Evolutionary conservation across 2,113 vertebrate genomes (phyloP), one percentile per base, ranked within the genome.

Genomic region (Cephalophus harveyi): DNA sequence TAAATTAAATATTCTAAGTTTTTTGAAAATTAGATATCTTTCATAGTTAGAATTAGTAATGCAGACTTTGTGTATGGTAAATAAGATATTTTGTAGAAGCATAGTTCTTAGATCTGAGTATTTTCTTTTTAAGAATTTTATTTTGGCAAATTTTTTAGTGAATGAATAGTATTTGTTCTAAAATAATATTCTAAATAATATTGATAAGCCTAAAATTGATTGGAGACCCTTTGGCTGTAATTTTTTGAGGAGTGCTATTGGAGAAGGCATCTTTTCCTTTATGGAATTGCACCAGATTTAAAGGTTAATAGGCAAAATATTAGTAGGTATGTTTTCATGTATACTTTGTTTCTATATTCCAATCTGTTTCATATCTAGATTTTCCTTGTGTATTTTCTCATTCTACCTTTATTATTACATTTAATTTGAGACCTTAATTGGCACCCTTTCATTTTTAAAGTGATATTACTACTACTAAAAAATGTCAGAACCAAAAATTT

Each of bases 191-290:
- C 23, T 43, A 76, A 76, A 76, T 76, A 43, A 76, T 76, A 74
- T 12, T 40, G 10, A 71, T 92, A 95, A 97, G 8, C n/a, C 43
- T 79, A 30, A 83, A 43, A 30, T 93, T 97, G 62, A 27, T 89
- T 96, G 43, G 83, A 19, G 30, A 95, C 16, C 33, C 27, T 81
- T 48, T 96, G 25, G 33, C 13, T 87, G 6, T 96, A 43, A 67
- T 79, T 79, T 96, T 97, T 92, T 97, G 40, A 95, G 36, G 10
- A 89, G 16, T 94, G 13, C 7, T 93, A 6, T 97, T 97, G 52
- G 86, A 95, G 55, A 96, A 94, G 40, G 79, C 43, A 55, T 48
- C 28, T 59, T 87, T 93, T 4, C 11, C 25, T 91, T 13, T 27
- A 28, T 87, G 33, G 71, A 92, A 84, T 43, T n/a, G 54, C 13